Evolutionary conservation across 2,113 vertebrate genomes (phyloP), one percentile per base, ranked within the genome.

Genomic region (Progne subis): DNA sequence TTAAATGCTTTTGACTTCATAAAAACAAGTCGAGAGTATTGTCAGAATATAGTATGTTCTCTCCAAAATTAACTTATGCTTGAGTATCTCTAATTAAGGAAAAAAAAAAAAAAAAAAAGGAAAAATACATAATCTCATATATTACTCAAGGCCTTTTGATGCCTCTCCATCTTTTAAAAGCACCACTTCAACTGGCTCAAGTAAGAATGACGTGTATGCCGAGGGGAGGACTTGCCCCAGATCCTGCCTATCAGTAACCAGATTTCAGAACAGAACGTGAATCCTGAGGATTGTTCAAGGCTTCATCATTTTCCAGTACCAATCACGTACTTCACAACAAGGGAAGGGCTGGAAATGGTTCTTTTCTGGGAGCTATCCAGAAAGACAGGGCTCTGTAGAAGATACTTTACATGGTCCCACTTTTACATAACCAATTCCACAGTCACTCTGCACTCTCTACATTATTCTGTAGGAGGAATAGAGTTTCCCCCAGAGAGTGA

Each of bases 1-100:
- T 90, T 95, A 55, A 96, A 96, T 68, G 20, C 91, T 83, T 97
- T 85, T 96, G 92, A 96, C 85, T 98, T 96, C 56, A 92, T 97
- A 95, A 97, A 95, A 97, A 94, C 94, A 97, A 97, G 94, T 70
- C 91, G 92, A 95, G 90, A 95, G 76, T 59, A 94, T 74, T 96
- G 84, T 77, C 82, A 91, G 86, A 94, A 95, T 92, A 95, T 68
- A 95, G 86, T 94, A 82, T 90, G 60, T 87, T 96, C 95, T 91
- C 65, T 96, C 59, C 67, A 90, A 92, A 96, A 98, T 92, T 91
- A 94, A 95, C 94, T 96, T 97, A 93, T 19, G 63, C 83, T 95
- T 72, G 77, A 96, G 34, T 93, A 96, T 70, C 43, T 95, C 75
- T 71, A 91, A 95, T 97, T 93, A 95, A 94, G 74, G 93, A 17